Conservation (phyloP, 2,888 invertebrate species). For the Trimorus sp. region DNA sequence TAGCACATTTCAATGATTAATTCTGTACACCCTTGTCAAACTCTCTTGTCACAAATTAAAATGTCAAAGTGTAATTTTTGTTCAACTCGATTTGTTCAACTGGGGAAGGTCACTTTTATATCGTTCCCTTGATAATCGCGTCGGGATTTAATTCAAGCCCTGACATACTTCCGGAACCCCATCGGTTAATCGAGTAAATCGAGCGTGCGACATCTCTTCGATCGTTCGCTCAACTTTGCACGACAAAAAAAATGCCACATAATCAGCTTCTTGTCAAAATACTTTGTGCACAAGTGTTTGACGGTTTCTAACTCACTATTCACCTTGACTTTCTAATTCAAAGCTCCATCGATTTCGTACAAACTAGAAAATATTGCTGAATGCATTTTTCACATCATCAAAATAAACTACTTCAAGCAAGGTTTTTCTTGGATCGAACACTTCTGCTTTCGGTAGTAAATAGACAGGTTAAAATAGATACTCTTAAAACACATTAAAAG, state of each 20-base stretch:
- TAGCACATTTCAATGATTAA: slow-evolving; percentile 22
- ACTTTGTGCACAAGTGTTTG: slow-evolving; percentile 40
- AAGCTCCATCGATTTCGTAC: slow-evolving; percentile 6
- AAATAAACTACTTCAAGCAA: too few species aligned
- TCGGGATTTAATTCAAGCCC: slow-evolving; percentile 58
- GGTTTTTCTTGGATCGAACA: too few species aligned
- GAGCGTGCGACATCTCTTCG: slow-evolving; percentile 59
- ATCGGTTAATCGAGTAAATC: slow-evolving; percentile 60
- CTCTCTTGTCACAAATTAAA: slow-evolving; percentile 27
- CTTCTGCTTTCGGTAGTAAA: too few species aligned
- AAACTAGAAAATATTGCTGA: too few species aligned
- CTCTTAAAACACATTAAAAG: too few species aligned
- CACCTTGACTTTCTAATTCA: slow-evolving; percentile 19
- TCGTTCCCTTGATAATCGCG: slow-evolving; percentile 47
- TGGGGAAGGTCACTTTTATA: slow-evolving; percentile 50
- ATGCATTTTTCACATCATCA: too few species aligned
- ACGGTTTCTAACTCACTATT: slow-evolving; percentile 45
- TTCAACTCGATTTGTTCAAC: slow-evolving; percentile 52
- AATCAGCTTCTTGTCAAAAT: slow-evolving; percentile 55
- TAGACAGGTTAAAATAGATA: too few species aligned
- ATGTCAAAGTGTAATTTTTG: slow-evolving; percentile 45
- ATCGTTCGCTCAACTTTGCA: slow-evolving; percentile 55
- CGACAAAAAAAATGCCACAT: slow-evolving; percentile 50
- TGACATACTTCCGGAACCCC: slow-evolving; percentile 63
- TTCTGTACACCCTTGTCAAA: background rate